Evolutionary conservation across 1,140 invertebrate species (phyloP).

Genomic region (Solenopsis fugax): DNA sequence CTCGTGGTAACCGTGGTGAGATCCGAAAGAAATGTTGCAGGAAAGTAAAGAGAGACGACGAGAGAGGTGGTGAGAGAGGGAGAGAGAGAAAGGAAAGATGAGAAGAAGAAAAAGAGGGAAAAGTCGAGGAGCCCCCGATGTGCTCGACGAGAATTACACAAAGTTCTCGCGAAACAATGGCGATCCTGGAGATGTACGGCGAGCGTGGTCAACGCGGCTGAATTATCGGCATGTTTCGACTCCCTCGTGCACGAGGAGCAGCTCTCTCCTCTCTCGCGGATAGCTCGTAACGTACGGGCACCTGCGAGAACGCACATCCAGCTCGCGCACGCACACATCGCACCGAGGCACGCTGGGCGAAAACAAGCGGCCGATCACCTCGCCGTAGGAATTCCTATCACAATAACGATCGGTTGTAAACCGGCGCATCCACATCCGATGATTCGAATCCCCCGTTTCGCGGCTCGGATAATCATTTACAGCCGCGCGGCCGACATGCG

Average conservation of each 20-base stretch:
- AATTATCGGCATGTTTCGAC: conserved; percentile 48
- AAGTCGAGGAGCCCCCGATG: conserved; percentile 3
- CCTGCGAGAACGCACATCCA: conserved; percentile 2
- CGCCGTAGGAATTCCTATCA: conserved; percentile 59
- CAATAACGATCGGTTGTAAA: conserved; percentile 53
- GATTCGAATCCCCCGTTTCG: conserved; percentile 68
- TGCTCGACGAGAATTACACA: conserved; percentile 63
- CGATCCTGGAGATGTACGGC: conserved; percentile 52
- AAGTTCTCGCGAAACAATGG: conserved; percentile 61
- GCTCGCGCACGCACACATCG: background rate
- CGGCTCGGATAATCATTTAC: conserved; percentile 68
- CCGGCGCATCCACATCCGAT: conserved; percentile 57
- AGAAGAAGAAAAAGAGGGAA: background rate
- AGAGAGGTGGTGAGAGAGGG: background rate
- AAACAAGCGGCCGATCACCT: conserved; percentile 67
- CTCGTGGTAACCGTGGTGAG: conserved; percentile 36
- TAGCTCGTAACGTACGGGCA: conserved; percentile 4
- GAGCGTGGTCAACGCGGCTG: conserved; percentile 38
- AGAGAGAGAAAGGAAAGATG: background rate
- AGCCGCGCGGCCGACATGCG: conserved; percentile 8
- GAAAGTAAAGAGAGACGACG: background rate
- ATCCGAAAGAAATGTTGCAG: conserved; percentile 34
- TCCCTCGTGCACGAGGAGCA: conserved; percentile 13
- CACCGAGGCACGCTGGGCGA: conserved; percentile 29
- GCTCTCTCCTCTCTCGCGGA: background rate